A percentile compares a stretch with the other conserved stretches of the same genome.
These are phyloP conservation scores for Rhinichthys osculus DNA, from an alignment of 2,797 vertebrate genomes.

Conservation along the genomic window DNA sequence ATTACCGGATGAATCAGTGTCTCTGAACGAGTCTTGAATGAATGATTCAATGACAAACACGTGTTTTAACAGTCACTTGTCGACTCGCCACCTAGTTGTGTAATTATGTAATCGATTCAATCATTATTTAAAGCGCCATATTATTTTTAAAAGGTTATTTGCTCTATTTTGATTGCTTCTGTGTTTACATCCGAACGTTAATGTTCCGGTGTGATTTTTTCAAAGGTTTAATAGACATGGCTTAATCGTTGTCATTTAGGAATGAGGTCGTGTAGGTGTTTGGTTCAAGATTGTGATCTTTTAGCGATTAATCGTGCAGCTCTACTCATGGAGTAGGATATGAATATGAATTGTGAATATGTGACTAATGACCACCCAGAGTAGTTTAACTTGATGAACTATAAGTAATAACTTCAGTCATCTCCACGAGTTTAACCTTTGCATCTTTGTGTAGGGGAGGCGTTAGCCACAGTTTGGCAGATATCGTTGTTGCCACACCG, in stretches of 20 bases:
- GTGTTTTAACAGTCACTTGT: neutral
- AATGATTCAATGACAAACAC: neutral
- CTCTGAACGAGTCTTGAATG: neutral
- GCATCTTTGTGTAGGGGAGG: conserved; percentile 64
- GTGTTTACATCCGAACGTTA: neutral
- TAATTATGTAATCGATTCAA: neutral
- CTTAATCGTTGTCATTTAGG: neutral
- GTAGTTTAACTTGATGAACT: neutral
- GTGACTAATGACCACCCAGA: neutral
- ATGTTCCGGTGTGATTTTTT: neutral
- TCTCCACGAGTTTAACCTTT: neutral
- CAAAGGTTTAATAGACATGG: neutral
- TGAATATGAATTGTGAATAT: no score
- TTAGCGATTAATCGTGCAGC: neutral
- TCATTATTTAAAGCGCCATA: neutral
- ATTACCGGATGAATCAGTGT: neutral
- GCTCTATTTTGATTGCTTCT: neutral
- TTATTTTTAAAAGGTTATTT: neutral
- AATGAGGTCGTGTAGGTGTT: neutral
- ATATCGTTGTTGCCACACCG: conserved; percentile 92
- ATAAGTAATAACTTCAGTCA: neutral
- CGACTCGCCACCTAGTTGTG: neutral
- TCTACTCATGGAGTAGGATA: neutral
- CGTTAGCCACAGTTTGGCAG: conserved; percentile 83
- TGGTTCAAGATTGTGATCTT: neutral